Percentiles rank a stretch among this genome's conserved stretches.
phyloP scores from a whole-genome alignment of 2,113 vertebrate species.

The Ariopsis seemanni region DNA sequence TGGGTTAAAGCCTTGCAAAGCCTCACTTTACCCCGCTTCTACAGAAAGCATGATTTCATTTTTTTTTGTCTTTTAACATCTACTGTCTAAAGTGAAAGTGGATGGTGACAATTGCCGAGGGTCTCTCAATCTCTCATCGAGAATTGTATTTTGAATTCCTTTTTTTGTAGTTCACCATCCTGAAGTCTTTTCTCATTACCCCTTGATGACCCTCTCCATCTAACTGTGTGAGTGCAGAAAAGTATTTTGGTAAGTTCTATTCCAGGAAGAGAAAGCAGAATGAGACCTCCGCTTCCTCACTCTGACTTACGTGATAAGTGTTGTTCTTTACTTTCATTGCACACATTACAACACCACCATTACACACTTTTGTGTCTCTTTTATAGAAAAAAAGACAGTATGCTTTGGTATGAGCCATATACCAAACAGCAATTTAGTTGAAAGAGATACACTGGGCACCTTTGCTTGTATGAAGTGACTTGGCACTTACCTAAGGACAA shows the following conservation, averaged over 20 bases:
- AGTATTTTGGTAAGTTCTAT: neutral
- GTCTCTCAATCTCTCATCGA: neutral
- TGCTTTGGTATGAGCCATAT: neutral
- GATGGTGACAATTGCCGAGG: neutral
- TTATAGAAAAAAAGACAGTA: neutral
- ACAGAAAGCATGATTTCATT: neutral
- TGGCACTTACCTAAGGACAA: neutral
- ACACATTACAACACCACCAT: neutral
- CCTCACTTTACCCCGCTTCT: neutral
- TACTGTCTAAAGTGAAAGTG: neutral
- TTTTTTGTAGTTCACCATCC: constrained; percentile 6
- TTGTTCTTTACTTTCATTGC: neutral
- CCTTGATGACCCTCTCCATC: constrained; percentile 11
- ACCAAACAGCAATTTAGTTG: neutral
- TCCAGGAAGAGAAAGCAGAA: neutral
- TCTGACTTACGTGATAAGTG: neutral
- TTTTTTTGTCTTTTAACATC: neutral
- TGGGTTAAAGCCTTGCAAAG: constrained; percentile 1
- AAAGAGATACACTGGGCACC: neutral
- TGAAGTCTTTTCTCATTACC: neutral
- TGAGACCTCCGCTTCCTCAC: neutral
- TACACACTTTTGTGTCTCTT: neutral
- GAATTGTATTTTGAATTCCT: constrained; percentile 7
- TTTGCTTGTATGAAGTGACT: neutral
- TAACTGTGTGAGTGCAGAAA: neutral